Evolutionary conservation across 1,140 invertebrate genomes (phyloP).

Genomic region (Samia ricini): DNA sequence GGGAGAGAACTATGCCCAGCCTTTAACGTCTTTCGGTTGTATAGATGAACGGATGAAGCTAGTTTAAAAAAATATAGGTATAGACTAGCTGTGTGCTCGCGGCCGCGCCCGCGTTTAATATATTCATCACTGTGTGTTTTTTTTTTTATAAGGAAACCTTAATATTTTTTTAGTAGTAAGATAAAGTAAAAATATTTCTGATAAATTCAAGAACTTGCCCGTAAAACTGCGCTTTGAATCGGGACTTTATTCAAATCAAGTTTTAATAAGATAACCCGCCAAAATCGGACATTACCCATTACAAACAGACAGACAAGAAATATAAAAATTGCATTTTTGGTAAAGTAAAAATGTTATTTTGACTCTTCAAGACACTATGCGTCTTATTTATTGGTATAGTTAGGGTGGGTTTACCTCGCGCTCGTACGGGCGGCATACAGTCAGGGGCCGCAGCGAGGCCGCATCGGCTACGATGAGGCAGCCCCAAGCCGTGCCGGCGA

Average conservation of each 20-base stretch:
- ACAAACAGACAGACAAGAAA: no score
- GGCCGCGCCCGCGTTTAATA: no score
- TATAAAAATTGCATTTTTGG: no score
- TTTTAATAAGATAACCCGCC: neutral
- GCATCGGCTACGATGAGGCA: constrained; percentile 93
- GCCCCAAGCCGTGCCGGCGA: constrained; percentile 95
- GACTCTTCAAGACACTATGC: neutral
- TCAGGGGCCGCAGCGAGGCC: constrained; percentile 88
- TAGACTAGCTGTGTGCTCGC: neutral
- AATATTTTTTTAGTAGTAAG: no score
- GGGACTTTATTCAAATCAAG: neutral
- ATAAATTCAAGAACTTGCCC: no score
- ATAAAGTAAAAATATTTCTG: no score
- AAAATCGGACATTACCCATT: neutral
- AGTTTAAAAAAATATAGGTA: neutral
- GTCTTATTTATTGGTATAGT: neutral
- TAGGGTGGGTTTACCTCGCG: constrained; percentile 81
- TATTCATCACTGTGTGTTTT: no score
- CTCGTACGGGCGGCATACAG: constrained; percentile 93
- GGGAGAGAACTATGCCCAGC: no score
- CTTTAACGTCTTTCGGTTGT: no score
- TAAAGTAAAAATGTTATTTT: neutral
- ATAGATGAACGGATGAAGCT: no score
- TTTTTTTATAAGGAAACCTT: no score
- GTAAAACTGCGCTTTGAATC: neutral